Base-by-base conservation (phyloP, 2,797 vertebrate genomes). In the Paratrypauchen microcephalus region DNA sequence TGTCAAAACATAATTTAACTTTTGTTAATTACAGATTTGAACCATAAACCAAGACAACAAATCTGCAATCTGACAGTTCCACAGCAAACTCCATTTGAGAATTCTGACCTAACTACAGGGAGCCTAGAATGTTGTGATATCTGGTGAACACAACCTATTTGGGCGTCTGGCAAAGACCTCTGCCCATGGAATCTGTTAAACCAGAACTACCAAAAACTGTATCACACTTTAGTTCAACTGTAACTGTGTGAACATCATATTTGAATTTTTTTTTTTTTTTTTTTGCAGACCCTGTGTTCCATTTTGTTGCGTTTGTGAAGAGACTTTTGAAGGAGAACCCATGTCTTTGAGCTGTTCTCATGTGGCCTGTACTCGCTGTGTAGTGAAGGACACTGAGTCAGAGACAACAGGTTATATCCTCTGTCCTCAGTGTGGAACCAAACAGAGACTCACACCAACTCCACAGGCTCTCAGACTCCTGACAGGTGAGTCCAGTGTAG, bases 341-440 rank as follows among this genome's bases (percentile, higher is more conserved):
- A 50, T 78, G 1, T 2, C 4, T 1, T 28, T 61, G 0, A 0
- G 0, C 8, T 82, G 85, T 76, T 78, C 77, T 69, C 82, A 82
- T 59, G 5, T 18, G 16, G 68, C 21, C 6, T 84, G 82, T 58
- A 68, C 1, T 70, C 47, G n/a, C 16, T 83, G 84, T 41, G 0
- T 23, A n/a, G n/a, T n/a, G 8, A 23, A 32, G 8, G 19, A 5
- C 58, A 36, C 55, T 6, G 8, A 63, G 65, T 39, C 16, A 28
- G 58, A 36, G 18, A 52, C 32, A 63, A 4, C 67, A 70, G 18
- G 2, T 26, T 2, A 39, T 0, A 0, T 24, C 13, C 0, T 1
- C 13, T 80, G 83, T 4, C 2, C 18, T 2, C 1, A 28, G n/a
- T 87, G 81, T 74, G 54, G 5, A 1, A 80, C 57, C 28, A 70